Percentiles rank a stretch among this genome's conserved stretches.
Conservation (phyloP, 2,797 vertebrate species). For the Lacerta bilineata region DNA sequence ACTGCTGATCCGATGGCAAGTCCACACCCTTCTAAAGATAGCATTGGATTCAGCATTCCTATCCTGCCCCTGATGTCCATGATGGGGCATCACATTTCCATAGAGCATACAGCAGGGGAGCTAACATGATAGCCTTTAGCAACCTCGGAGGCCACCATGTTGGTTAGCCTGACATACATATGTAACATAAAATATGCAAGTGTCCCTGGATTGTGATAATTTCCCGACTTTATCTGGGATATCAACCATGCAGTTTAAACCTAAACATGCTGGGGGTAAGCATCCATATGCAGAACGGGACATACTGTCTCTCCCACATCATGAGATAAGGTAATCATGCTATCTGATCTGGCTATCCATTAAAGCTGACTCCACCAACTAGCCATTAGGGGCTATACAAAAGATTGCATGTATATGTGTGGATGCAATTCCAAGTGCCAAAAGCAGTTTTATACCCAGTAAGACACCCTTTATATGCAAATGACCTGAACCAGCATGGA, state of each 20-base stretch:
- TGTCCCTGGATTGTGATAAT: not conserved
- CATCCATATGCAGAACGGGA: not conserved
- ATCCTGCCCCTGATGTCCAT: not conserved
- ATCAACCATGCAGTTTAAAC: not conserved
- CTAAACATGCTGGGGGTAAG: not conserved
- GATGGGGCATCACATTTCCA: not conserved
- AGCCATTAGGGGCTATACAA: not conserved
- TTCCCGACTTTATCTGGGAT: not conserved
- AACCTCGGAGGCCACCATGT: too few relatives aligned
- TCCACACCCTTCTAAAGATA: not conserved
- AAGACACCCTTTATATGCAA: not conserved
- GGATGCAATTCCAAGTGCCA: not conserved
- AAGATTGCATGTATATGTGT: not conserved
- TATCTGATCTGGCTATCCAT: not conserved
- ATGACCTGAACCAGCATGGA: not conserved
- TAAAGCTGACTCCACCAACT: slow-evolving; percentile 4
- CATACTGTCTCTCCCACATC: not conserved
- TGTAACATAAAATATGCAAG: not conserved
- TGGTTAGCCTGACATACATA: not conserved
- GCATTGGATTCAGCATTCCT: not conserved
- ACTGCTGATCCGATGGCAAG: not conserved
- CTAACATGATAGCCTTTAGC: too few relatives aligned
- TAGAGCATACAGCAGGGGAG: not conserved
- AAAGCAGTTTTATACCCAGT: not conserved
- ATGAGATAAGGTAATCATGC: not conserved